Base-by-base conservation (phyloP, 2,797 vertebrate genomes). In the Manis javanica region DNA sequence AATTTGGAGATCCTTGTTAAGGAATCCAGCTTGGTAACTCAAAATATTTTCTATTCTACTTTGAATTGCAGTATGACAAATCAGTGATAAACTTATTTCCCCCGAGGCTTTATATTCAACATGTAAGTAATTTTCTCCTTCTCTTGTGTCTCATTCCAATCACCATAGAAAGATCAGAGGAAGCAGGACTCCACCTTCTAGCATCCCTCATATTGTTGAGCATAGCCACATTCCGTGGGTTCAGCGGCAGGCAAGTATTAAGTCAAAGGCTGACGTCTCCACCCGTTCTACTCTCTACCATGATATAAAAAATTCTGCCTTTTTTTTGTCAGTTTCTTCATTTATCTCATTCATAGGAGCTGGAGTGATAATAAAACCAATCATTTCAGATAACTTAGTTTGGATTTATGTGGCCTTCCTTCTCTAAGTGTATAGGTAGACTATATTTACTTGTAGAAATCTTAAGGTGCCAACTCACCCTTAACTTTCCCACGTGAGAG, bases 241-340 rank as follows among this genome's bases (percentile, higher is more conserved):
- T 92, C 23, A 49, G 61, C 59, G 21, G 55, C 23, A 86, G 18
- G 23, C 14, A 59, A 15, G 16, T 53, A 34, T 6, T 75, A 75
- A 88, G 34, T 46, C 29, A 55, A 74, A 31, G 1, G 34, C 11
- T 77, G 34, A 34, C 37, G n/a, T 34, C 15, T 55, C 49, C 9
- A n/a, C 18, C 19, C 31, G 0, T 53, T 83, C 77, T 57, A 51
- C 55, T 19, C 39, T 34, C 0, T 59, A 46, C 26, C 51, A 14
- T 23, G 39, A 49, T 15, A 49, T 23, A 49, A n/a, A n/a, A 26
- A 51, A n/a, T 23, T 51, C 39, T 26, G 46, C 13, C 39, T 87
- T 64, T 87, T 87, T n/a, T 91, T 84, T 78, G 55, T 90, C 49
- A 61, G 53, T 64, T 75, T 90, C 69, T n/a, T 71, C 29, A 53